Conservation (phyloP, 2,888 invertebrate genomes). For the Nomada ruficornis region DNA sequence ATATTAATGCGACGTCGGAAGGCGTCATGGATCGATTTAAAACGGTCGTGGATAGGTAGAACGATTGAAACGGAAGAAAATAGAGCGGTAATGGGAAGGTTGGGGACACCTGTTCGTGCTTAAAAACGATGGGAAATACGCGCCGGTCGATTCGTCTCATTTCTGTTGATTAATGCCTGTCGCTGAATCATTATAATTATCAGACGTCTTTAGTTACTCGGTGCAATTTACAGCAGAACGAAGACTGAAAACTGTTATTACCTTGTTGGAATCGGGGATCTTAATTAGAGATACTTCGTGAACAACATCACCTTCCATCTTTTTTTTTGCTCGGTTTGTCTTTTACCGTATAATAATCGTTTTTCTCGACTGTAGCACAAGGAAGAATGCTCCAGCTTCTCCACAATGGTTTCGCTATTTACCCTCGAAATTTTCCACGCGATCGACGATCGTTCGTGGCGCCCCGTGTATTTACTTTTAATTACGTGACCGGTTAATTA, state of each 20-base stretch:
- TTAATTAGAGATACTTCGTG: too few species aligned
- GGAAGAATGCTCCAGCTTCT: background rate
- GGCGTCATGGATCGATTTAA: slow-evolving; percentile 27
- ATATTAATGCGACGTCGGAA: slow-evolving; percentile 56
- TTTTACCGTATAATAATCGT: background rate
- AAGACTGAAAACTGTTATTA: too few species aligned
- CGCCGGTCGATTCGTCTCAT: too few species aligned
- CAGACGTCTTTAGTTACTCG: too few species aligned
- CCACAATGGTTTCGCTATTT: slow-evolving; percentile 37
- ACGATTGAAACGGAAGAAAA: slow-evolving; percentile 10
- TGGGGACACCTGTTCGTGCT: background rate
- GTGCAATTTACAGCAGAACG: too few species aligned
- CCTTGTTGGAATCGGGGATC: too few species aligned
- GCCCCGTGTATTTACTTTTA: slow-evolving; percentile 80
- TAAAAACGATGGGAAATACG: too few species aligned
- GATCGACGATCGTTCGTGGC: slow-evolving; percentile 34
- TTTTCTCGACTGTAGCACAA: background rate
- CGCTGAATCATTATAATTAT: too few species aligned
- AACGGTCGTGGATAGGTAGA: background rate
- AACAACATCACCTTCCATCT: background rate
- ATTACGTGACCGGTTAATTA: slow-evolving; percentile 81
- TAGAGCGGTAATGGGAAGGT: slow-evolving; percentile 16
- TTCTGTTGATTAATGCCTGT: too few species aligned
- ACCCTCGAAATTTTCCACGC: slow-evolving; percentile 58
- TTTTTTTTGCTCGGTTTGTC: background rate